phyloP scores from a whole-genome alignment of 2,888 invertebrate species.

The Meghimatium bilineatum region DNA sequence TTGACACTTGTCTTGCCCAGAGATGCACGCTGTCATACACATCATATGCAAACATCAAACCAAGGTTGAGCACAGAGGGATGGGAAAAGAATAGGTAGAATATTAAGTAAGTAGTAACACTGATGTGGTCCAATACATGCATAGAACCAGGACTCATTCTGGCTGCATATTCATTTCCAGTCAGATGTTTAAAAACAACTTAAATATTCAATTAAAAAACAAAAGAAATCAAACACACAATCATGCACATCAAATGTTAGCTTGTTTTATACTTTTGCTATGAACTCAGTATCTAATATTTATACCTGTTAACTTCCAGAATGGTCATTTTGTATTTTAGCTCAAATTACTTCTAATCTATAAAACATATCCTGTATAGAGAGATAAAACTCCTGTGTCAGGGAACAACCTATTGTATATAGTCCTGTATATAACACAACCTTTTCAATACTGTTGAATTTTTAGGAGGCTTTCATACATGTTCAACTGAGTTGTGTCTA shows the following conservation, averaged over 20 bases:
- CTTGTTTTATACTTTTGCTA: background rate
- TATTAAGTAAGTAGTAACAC: constrained; percentile 1
- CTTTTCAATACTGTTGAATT: no score
- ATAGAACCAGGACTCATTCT: background rate
- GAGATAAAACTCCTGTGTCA: no score
- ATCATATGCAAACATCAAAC: background rate
- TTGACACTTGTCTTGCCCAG: constrained; percentile 94
- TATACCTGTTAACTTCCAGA: no score
- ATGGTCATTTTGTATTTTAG: no score
- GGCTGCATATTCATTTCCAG: background rate
- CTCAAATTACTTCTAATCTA: no score
- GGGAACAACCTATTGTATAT: no score
- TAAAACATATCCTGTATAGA: background rate
- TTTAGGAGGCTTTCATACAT: no score
- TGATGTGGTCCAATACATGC: background rate
- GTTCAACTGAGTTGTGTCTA: no score
- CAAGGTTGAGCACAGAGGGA: background rate
- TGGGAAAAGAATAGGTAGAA: background rate
- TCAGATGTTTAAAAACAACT: background rate
- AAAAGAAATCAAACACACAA: background rate
- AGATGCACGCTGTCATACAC: constrained; percentile 84
- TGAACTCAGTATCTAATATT: no score
- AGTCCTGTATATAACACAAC: no score
- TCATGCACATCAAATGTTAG: background rate
- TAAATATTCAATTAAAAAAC: no score